A percentile compares a stretch with the other conserved stretches of the same genome.
Evolutionary conservation across 2,797 vertebrate genomes (phyloP).

Genomic region (Sebastes goodei): DNA sequence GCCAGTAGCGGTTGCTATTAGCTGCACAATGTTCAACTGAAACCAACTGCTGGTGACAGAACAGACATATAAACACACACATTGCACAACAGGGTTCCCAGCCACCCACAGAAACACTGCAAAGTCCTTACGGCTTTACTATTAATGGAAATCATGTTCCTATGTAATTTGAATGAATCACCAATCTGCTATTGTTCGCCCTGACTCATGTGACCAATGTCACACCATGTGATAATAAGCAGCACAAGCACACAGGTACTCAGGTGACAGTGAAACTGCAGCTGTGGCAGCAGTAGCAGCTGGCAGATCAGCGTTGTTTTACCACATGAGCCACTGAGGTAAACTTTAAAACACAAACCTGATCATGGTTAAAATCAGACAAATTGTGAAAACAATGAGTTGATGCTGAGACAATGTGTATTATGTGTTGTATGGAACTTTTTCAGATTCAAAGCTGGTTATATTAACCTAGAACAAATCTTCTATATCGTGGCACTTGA

Average conservation of each 20-base stretch:
- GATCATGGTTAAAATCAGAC: neutral
- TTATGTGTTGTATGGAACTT: neutral
- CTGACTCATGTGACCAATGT: neutral
- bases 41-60: neutral
- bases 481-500: neutral
- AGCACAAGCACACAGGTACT: constrained; percentile 4
- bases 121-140: neutral
- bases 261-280: constrained; percentile 12
- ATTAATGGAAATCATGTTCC: neutral
- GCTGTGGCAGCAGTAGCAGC: constrained; percentile 27
- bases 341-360: neutral
- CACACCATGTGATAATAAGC: neutral
- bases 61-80: neutral
- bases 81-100: neutral
- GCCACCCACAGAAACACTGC: neutral
- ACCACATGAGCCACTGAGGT: neutral
- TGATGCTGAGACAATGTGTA: neutral
- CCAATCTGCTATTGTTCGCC: neutral
- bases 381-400: neutral
- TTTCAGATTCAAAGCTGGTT: neutral
- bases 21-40: neutral
- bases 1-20: neutral
- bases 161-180: neutral
- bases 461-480: neutral
- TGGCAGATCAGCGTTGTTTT: constrained; percentile 1